phyloP scores from a whole-genome alignment of 1,140 invertebrate species.

The Drosophila tropicalis region DNA sequence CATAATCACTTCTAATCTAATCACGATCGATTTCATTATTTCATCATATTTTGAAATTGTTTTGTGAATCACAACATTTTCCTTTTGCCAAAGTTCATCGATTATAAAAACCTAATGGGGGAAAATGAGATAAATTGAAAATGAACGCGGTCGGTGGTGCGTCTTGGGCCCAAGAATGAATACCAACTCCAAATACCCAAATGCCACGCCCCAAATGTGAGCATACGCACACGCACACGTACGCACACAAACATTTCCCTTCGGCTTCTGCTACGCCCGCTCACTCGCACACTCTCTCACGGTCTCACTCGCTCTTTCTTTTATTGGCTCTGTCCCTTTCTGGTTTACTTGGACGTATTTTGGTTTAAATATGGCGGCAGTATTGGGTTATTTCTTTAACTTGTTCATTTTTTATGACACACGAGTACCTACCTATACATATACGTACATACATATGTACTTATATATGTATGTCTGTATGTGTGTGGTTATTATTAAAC shows the following conservation, averaged over 20 bases:
- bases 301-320: not conserved
- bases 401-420: not conserved
- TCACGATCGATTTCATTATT: no score
- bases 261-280: constrained; percentile 16
- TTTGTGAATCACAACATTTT: no score
- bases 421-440: no score
- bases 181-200: constrained; percentile 32
- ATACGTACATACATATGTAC: no score
- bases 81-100: not conserved
- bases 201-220: constrained; percentile 57
- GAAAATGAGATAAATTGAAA: constrained; percentile 29
- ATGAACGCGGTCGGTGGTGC: constrained; percentile 50
- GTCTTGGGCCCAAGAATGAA: constrained; percentile 61
- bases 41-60: no score
- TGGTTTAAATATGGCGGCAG: constrained; percentile 71
- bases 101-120: no score
- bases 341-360: constrained; percentile 22
- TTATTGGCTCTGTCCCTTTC: not conserved
- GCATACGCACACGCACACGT: constrained; percentile 18
- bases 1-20: no score
- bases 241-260: constrained; percentile 28
- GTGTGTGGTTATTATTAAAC: constrained; percentile 22
- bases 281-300: constrained; percentile 10
- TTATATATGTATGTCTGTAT: no score
- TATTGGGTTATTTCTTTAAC: constrained; percentile 1